Base-by-base conservation (phyloP, 2,113 vertebrate genomes). In the Echinops telfairi region DNA sequence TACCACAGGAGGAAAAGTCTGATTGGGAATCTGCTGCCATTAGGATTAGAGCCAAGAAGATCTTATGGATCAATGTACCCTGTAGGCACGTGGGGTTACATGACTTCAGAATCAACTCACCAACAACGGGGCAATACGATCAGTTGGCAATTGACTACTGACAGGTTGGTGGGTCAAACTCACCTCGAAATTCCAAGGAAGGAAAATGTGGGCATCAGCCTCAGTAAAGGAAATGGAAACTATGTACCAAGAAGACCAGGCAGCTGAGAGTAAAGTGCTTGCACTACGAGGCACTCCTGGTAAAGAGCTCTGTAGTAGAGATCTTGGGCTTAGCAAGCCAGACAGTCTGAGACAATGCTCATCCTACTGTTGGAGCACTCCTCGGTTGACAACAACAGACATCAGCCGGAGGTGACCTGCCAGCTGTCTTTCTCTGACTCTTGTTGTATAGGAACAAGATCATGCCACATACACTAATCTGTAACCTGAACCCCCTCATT, bases 341-440 rank as follows among this genome's bases (percentile, higher is more conserved):
- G 19, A 36, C 47, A 38, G 16, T 71, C 75, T 83, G n/a, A 66
- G 31, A 57, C 76, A 38, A 31, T 38, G 14, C 31, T 90, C 87
- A 71, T n/a, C 87, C 73, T 75, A n/a, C n/a, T 38, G 16, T 31
- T 16, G 14, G 6, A 25, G n/a, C 70, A 33, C n/a, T 86, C 83
- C 81, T 95, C 86, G 62, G 81, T 94, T 91, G 92, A 87, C 17
- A 83, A 77, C 88, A 84, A 1, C 73, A 81, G 53, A 31, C 70
- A 70, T 58, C 0, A 3, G 17, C 25, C 27, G 31, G 71, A 73
- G 3, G 7, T 36, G 19, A 71, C 40, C 62, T 29, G 29, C n/a
- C 14, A 31, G 40, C 38, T 33, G 2, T n/a, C 53, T 73, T 58
- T 89, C 64, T 68, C 60, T 17, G 40, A 82, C 31, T 64, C 15